These are phyloP conservation scores for Corythaixoides concolor DNA, from an alignment of 2,113 vertebrate genomes.

Conservation along the genomic window DNA sequence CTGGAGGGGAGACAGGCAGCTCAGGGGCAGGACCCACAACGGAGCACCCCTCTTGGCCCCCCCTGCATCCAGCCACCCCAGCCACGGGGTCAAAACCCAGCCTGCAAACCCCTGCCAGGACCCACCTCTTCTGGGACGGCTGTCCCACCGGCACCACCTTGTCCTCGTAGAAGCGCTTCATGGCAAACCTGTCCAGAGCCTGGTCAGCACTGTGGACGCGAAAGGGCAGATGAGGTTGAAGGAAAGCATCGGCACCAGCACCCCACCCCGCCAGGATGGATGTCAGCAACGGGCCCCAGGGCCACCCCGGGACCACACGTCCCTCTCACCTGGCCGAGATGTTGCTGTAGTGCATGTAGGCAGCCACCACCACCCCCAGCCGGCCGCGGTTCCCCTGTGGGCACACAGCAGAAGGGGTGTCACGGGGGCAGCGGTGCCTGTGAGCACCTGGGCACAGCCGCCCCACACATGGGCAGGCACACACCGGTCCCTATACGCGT, in stretches of 20 bases:
- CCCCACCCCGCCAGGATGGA: background rate
- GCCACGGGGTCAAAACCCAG: rapidly evolving
- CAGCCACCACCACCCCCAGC: conserved; percentile 93
- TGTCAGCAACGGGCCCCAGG: background rate
- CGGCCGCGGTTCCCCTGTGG: conserved; percentile 91
- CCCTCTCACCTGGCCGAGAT: conserved; percentile 93
- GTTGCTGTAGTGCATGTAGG: conserved; percentile 99
- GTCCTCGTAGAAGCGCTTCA: conserved; percentile 99
- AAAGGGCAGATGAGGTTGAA: background rate
- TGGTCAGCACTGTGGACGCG: conserved; percentile 84
- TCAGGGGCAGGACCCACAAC: background rate
- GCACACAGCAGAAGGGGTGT: conserved; percentile 6
- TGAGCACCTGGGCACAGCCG: rapidly evolving
- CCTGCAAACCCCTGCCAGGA: background rate
- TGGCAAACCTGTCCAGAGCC: conserved; percentile 96
- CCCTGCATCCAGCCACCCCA: background rate
- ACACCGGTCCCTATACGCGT: rapidly evolving
- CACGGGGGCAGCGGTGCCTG: rapidly evolving
- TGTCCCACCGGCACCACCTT: conserved; percentile 95
- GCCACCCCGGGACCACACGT: rapidly evolving
- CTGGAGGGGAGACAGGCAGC: conserved; percentile 57
- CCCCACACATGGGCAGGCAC: rapidly evolving
- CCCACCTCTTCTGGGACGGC: conserved; percentile 95
- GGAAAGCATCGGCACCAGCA: background rate
- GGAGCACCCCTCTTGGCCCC: background rate